phyloP scores from a whole-genome alignment of 2,113 vertebrate species.

The Muscicapa adusta region DNA sequence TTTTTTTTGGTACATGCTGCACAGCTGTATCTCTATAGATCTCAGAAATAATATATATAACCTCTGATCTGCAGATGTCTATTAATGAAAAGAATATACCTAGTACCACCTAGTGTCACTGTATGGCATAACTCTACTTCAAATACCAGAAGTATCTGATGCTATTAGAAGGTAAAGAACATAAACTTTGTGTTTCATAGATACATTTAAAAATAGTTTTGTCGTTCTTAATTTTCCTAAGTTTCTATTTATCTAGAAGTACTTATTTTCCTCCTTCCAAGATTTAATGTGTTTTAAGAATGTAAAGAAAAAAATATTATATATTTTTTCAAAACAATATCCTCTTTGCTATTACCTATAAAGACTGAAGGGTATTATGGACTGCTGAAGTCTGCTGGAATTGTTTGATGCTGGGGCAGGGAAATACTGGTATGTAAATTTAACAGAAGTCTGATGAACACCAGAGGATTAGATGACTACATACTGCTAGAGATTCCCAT shows the following conservation, averaged over 20 bases:
- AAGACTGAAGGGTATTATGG: not conserved
- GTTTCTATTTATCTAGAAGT: not conserved
- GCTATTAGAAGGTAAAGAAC: not conserved
- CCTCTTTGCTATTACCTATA: fast-evolving
- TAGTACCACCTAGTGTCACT: not conserved
- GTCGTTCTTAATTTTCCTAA: not conserved
- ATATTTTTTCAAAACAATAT: not conserved
- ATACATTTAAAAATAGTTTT: not conserved
- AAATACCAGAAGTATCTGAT: not conserved
- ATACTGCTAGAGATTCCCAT: not conserved
- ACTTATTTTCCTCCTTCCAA: not conserved
- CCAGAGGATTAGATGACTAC: not conserved
- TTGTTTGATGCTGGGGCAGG: not conserved
- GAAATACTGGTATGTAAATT: not conserved
- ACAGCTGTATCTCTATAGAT: not conserved
- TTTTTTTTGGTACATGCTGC: not conserved
- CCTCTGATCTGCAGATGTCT: not conserved
- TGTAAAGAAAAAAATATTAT: not conserved
- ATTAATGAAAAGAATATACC: not conserved
- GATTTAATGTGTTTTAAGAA: not conserved
- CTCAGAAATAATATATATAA: not conserved
- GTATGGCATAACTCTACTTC: not conserved
- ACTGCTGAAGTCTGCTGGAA: not conserved
- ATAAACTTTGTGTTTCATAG: not conserved
- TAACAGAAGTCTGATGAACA: not conserved